A percentile compares a stretch with the other conserved stretches of the same genome.
These are phyloP conservation scores for Oophaga pumilio DNA, from an alignment of 2,113 vertebrate species.

Conservation along the genomic window DNA sequence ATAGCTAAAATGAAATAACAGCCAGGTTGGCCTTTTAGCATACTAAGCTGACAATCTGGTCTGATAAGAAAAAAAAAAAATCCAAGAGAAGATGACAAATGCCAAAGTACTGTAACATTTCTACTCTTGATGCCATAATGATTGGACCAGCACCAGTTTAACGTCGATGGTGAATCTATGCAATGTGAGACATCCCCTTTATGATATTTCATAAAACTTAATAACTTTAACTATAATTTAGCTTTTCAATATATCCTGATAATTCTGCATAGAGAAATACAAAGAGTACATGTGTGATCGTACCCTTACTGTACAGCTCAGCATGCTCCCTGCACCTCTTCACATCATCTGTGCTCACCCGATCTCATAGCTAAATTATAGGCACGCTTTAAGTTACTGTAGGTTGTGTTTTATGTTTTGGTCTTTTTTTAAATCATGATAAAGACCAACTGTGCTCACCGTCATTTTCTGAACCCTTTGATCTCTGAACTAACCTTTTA, in stretches of 20 bases:
- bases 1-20: background rate
- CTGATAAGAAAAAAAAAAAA: no score
- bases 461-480: background rate
- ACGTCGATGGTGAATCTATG: background rate
- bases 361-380: background rate
- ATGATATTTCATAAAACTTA: no score
- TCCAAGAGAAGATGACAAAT: no score
- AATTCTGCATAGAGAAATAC: no score
- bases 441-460: background rate
- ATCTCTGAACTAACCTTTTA: constrained; percentile 55
- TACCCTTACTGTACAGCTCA: background rate
- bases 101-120: no score
- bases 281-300: no score
- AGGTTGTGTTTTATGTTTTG: background rate
- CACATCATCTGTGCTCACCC: background rate
- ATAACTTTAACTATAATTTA: no score
- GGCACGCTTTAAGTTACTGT: background rate
- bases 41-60: background rate
- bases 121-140: no score
- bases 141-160: no score
- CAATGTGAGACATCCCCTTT: background rate
- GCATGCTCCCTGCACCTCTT: background rate
- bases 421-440: constrained; percentile 1
- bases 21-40: background rate
- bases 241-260: no score